phyloP scores from a whole-genome alignment of 2,888 invertebrate genomes.

The Euzophera pinguis region DNA sequence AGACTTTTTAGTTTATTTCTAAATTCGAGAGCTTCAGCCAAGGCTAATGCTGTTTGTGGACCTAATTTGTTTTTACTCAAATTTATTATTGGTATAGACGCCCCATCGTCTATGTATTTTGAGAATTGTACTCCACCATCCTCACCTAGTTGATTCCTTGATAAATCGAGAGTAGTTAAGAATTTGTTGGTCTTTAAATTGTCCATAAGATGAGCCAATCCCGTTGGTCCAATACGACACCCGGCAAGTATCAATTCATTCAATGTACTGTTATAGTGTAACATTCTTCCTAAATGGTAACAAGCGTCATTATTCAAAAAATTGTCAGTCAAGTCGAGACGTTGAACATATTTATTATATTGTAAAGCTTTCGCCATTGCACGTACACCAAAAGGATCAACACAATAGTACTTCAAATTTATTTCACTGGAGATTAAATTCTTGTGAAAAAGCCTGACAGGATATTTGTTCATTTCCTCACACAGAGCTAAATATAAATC shows the following conservation, averaged over 20 bases:
- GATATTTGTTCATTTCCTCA: constrained; percentile 34
- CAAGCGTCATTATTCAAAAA: constrained; percentile 43
- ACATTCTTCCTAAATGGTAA: constrained; percentile 42
- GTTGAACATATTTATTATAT: constrained; percentile 34
- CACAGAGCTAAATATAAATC: constrained; percentile 39
- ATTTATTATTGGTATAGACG: constrained; percentile 26
- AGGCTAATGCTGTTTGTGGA: constrained; percentile 26
- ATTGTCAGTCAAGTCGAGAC: constrained; percentile 38
- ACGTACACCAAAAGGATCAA: constrained; percentile 34
- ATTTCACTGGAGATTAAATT: constrained; percentile 33
- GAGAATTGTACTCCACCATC: constrained; percentile 35
- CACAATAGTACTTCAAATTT: constrained; percentile 39
- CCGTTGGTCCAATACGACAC: constrained; percentile 42
- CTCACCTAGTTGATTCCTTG: constrained; percentile 39
- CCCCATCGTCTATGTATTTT: constrained; percentile 28
- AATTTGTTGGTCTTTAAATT: constrained; percentile 29
- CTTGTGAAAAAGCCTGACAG: constrained; percentile 37
- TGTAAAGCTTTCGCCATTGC: constrained; percentile 41
- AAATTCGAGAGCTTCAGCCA: constrained; percentile 33
- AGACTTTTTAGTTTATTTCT: constrained; percentile 35
- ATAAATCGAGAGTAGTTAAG: constrained; percentile 31
- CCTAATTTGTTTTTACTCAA: constrained; percentile 40
- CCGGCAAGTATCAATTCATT: constrained; percentile 37
- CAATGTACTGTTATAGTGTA: constrained; percentile 34
- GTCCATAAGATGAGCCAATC: constrained; percentile 30